These are phyloP conservation scores for Drosophila putrida DNA, from an alignment of 2,888 invertebrate species.

Conservation along the genomic window DNA sequence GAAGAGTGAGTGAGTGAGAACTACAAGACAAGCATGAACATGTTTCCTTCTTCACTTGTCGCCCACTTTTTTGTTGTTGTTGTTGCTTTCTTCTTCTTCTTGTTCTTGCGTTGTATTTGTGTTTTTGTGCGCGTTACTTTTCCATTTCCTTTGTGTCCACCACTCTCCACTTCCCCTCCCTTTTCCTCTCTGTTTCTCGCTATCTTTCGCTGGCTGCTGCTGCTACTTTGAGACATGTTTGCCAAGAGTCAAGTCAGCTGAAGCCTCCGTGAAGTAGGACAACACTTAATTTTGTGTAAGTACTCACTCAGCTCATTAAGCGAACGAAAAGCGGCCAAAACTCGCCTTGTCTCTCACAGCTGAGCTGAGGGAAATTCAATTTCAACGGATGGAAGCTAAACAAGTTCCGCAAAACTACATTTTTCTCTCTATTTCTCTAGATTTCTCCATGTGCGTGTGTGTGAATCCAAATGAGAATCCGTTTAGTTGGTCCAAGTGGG, in stretches of 20 bases:
- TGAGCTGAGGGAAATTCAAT: slow-evolving; percentile 55
- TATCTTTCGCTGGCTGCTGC: slow-evolving; percentile 6
- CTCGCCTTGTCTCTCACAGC: slow-evolving; percentile 4
- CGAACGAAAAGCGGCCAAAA: slow-evolving; percentile 31
- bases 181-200: not conserved
- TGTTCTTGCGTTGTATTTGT: slow-evolving; percentile 65
- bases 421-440: not conserved
- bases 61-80: slow-evolving; percentile 21
- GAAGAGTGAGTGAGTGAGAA: slow-evolving; percentile 1
- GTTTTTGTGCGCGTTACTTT: slow-evolving; percentile 40
- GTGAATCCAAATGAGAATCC: slow-evolving; percentile 51
- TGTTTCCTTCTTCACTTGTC: slow-evolving; percentile 75
- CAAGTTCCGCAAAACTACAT: slow-evolving; percentile 25
- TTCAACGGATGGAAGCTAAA: slow-evolving; percentile 31
- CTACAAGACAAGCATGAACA: slow-evolving; percentile 27
- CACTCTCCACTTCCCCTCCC: slow-evolving; percentile 4
- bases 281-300: slow-evolving; percentile 82
- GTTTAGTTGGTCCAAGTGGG: slow-evolving; percentile 68
- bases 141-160: slow-evolving; percentile 76
- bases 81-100: slow-evolving; percentile 24
- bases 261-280: slow-evolving; percentile 71
- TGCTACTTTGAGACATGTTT: slow-evolving; percentile 61
- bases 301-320: slow-evolving; percentile 82
- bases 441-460: slow-evolving; percentile 2
- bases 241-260: slow-evolving; percentile 76